A percentile compares a stretch with the other conserved stretches of the same genome.
Evolutionary conservation across 2,888 invertebrate species (phyloP).

Genomic region (Rhaphigaster nebulosa): DNA sequence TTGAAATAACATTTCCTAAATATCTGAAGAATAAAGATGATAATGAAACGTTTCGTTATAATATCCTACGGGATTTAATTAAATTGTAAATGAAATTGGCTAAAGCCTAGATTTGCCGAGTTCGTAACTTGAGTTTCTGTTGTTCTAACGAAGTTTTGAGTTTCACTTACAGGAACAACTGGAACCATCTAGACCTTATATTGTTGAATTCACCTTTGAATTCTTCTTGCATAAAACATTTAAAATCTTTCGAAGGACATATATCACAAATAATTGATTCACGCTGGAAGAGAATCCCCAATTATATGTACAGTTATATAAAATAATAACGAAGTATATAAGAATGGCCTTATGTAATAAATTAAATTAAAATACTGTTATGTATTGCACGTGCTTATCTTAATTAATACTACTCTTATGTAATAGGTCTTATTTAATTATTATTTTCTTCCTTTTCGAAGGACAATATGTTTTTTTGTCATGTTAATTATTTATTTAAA

Average conservation of each 20-base stretch:
- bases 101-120: neutral
- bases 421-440: neutral
- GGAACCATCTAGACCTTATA: neutral
- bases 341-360: neutral
- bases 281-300: neutral
- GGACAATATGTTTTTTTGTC: neutral
- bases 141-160: slow-evolving; percentile 24
- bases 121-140: slow-evolving; percentile 29
- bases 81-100: slow-evolving; percentile 15
- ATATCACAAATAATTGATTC: neutral
- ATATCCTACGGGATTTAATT: slow-evolving; percentile 1
- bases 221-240: neutral
- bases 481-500: neutral
- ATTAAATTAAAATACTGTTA: neutral
- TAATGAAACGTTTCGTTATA: neutral
- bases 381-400: neutral
- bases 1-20: neutral
- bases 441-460: neutral
- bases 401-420: neutral
- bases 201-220: neutral
- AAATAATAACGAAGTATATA: neutral
- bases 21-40: neutral
- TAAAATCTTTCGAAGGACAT: neutral
- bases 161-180: neutral
- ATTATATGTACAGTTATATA: neutral